These are phyloP conservation scores for Lophius piscatorius DNA, from an alignment of 2,113 vertebrate genomes.

Conservation along the genomic window DNA sequence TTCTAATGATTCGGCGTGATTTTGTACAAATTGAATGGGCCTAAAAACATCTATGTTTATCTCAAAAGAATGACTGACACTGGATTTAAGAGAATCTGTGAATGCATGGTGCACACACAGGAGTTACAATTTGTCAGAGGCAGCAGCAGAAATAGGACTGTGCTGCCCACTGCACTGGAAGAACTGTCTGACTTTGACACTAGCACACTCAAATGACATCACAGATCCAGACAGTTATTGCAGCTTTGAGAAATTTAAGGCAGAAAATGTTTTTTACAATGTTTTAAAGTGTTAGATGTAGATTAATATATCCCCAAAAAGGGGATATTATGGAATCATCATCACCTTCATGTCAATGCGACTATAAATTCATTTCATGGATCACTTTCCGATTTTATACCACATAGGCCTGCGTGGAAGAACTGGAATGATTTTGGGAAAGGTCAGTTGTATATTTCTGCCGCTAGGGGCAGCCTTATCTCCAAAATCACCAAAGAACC, in stretches of 20 bases:
- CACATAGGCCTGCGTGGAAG: too few species aligned
- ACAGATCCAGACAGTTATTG: conserved; percentile 26
- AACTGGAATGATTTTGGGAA: too few species aligned
- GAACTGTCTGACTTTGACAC: conserved; percentile 51
- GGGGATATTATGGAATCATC: too few species aligned
- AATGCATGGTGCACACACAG: conserved; percentile 1
- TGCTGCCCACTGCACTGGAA: conserved; percentile 53
- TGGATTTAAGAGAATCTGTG: conserved; percentile 1
- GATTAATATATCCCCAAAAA: too few species aligned
- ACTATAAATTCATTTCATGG: too few species aligned
- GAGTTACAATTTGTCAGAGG: conserved; percentile 11
- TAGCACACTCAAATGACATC: conserved; percentile 23
- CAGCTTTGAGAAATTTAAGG: conserved; percentile 1
- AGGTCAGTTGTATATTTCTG: too few species aligned
- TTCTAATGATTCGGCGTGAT: too few species aligned
- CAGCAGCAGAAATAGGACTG: conserved; percentile 29
- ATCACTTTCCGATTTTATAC: too few species aligned
- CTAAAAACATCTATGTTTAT: not conserved
- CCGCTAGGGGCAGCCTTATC: too few species aligned
- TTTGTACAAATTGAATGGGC: not conserved
- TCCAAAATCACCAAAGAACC: too few species aligned
- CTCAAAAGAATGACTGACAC: not conserved
- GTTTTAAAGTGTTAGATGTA: conserved; percentile 5
- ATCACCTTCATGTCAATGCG: too few species aligned
- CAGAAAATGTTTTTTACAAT: not conserved